These are phyloP conservation scores for Trichopria drosophilae DNA, from an alignment of 2,888 invertebrate species.

Conservation along the genomic window DNA sequence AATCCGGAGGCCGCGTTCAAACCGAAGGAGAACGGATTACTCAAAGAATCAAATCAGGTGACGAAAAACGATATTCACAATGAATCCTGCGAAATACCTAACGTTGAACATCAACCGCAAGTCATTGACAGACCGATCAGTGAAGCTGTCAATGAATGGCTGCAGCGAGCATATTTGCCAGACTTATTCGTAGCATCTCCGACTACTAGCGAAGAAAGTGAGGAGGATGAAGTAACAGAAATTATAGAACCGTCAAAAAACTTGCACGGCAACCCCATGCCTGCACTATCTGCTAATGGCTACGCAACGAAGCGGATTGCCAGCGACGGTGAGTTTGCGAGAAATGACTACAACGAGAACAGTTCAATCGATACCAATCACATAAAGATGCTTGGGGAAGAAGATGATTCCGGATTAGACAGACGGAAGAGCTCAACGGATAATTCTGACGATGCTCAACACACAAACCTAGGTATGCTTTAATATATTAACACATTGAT, in stretches of 20 bases:
- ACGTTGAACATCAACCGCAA: neutral
- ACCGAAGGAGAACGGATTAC: constrained; percentile 23
- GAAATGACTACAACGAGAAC: too few relatives aligned
- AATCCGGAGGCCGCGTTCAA: neutral
- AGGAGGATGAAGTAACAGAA: constrained; percentile 31
- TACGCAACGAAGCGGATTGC: constrained; percentile 43
- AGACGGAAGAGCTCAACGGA: too few relatives aligned
- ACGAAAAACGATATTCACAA: neutral
- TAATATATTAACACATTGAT: too few relatives aligned
- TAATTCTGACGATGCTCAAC: too few relatives aligned
- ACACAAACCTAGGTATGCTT: too few relatives aligned
- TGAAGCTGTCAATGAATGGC: constrained; percentile 66
- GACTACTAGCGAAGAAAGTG: constrained; percentile 38
- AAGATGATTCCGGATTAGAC: too few relatives aligned
- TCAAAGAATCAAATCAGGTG: too few relatives aligned
- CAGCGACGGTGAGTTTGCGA: constrained; percentile 12
- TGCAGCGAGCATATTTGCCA: constrained; percentile 56
- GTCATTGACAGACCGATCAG: constrained; percentile 60
- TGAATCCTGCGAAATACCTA: neutral
- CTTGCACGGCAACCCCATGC: constrained; percentile 63
- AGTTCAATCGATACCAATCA: too few relatives aligned
- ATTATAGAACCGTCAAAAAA: constrained; percentile 59
- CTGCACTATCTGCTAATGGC: constrained; percentile 61
- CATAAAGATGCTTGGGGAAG: too few relatives aligned
- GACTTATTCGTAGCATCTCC: constrained; percentile 50